Base-by-base conservation (phyloP, 2,113 vertebrate genomes). In the Corythoichthys intestinalis region DNA sequence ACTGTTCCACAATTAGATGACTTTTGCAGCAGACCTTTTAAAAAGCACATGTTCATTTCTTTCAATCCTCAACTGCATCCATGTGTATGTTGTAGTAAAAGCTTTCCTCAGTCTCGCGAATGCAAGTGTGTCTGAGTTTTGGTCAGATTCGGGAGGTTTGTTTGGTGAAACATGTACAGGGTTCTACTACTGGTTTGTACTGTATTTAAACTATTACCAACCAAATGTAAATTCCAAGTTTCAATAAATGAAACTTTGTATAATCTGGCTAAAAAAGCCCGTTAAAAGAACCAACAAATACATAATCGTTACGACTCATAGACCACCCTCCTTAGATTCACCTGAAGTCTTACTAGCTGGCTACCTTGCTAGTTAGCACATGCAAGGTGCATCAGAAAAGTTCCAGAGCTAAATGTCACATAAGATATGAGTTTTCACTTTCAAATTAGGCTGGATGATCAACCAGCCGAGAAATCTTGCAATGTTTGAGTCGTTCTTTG, bases 21-120 rank as follows among this genome's bases (percentile, higher is more conserved):
- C 10, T 8, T 20, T 4, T 7, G 59, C 38, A 41, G 59, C 38
- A 6, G 15, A 39, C 2, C 58, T 37, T 39, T 2, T 8, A 56
- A 8, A 47, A 63, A 47, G 61, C 61, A 63, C 61, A 63, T 47
- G 12, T 38, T 61, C 20, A 61, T 57, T 6, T n/a, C 58, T 41
- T 61, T 17, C 37, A 4, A 7, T n/a, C 38, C 56, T 13, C 38
- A 20, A 41, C 2, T 44, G 59, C 7, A 38, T 61, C 59, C 38
- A 39, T 41, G 9, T 41, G 35, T 38, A 28, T 61, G 59, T 61
- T 7, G 59, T 44, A 61, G 17, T n/a, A 20, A 44, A 62, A 62
- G 39, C n/a, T 44, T 44, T 44, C 13, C n/a, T 61, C 15, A n/a
- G 39, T 20, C 59, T 44, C 20, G 20, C 20, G 9, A 44, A 8